Evolutionary conservation across 2,888 invertebrate species (phyloP).

Genomic region (Dexiosoma caninum): DNA sequence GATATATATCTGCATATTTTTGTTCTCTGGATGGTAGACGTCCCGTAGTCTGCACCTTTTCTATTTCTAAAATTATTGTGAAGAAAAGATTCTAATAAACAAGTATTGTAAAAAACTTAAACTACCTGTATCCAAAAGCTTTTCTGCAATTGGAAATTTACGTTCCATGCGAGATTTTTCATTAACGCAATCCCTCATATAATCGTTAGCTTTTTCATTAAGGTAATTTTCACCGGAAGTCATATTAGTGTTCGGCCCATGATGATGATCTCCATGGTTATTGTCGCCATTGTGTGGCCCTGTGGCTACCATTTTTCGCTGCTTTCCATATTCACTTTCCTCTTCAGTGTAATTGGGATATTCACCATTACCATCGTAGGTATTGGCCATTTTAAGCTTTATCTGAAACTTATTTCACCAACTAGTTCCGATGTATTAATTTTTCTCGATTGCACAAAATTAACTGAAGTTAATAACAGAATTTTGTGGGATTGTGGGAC

Average conservation of each 20-base stretch:
- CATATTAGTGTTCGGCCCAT: slow-evolving; percentile 50
- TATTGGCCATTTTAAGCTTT: slow-evolving; percentile 74
- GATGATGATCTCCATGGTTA: slow-evolving; percentile 75
- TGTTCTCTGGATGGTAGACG: slow-evolving; percentile 82
- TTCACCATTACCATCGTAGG: slow-evolving; percentile 77
- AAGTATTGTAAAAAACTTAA: not conserved
- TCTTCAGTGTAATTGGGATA: slow-evolving; percentile 76
- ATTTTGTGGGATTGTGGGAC: no score
- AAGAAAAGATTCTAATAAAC: not conserved
- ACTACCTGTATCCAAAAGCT: slow-evolving; percentile 86
- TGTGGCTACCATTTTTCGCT: slow-evolving; percentile 69
- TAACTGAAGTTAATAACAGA: not conserved
- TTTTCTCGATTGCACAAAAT: not conserved
- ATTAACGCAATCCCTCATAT: slow-evolving; percentile 85
- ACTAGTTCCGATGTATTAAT: not conserved
- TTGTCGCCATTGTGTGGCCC: slow-evolving; percentile 75
- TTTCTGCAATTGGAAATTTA: slow-evolving; percentile 84
- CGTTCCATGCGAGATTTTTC: slow-evolving; percentile 84
- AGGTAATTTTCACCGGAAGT: slow-evolving; percentile 75
- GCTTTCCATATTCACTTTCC: slow-evolving; percentile 73
- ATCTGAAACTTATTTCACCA: not conserved
- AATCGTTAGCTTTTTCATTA: slow-evolving; percentile 87
- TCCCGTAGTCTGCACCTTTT: slow-evolving; percentile 84
- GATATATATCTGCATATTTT: slow-evolving; percentile 86
- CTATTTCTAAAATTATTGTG: slow-evolving; percentile 81